Percentiles rank a stretch among this genome's conserved stretches.
Conservation (phyloP, 2,113 vertebrate species). For the Chascanopsetta lugubris region DNA sequence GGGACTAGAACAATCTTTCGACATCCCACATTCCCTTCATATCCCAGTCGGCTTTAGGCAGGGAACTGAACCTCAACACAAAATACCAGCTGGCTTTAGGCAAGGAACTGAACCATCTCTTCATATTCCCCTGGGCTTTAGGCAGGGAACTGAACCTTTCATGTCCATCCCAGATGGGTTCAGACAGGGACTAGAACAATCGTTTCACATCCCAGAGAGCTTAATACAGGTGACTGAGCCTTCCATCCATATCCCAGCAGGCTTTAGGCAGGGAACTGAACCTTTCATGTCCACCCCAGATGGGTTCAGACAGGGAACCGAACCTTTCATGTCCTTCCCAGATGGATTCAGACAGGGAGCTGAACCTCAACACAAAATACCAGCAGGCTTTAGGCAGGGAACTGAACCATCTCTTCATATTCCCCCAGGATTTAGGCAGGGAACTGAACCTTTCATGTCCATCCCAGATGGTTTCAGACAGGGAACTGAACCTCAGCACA, state of each 20-base stretch:
- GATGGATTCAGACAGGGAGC: constrained; percentile 43
- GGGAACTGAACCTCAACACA: constrained; percentile 14
- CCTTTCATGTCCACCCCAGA: neutral
- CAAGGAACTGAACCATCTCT: constrained; percentile 27
- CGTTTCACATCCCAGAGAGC: neutral
- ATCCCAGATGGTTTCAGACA: constrained; percentile 31
- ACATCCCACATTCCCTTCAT: too few species aligned
- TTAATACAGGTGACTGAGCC: constrained; percentile 39
- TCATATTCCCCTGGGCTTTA: constrained; percentile 11
- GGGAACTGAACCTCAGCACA: neutral
- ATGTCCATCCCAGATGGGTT: neutral
- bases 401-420: constrained; percentile 16
- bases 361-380: neutral
- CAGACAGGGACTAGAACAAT: constrained; percentile 26
- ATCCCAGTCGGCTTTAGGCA: constrained; percentile 16
- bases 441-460: constrained; percentile 3
- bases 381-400: constrained; percentile 52
- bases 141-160: constrained; percentile 12
- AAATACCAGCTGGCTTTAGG: constrained; percentile 10
- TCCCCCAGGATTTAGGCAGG: constrained; percentile 37
- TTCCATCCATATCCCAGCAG: neutral
- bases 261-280: constrained; percentile 36
- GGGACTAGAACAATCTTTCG: neutral
- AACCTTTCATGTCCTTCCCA: constrained; percentile 6
- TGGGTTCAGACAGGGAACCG: constrained; percentile 38